These are phyloP conservation scores for Ennomos erosarius DNA, from an alignment of 2,888 invertebrate genomes.

Conservation along the genomic window DNA sequence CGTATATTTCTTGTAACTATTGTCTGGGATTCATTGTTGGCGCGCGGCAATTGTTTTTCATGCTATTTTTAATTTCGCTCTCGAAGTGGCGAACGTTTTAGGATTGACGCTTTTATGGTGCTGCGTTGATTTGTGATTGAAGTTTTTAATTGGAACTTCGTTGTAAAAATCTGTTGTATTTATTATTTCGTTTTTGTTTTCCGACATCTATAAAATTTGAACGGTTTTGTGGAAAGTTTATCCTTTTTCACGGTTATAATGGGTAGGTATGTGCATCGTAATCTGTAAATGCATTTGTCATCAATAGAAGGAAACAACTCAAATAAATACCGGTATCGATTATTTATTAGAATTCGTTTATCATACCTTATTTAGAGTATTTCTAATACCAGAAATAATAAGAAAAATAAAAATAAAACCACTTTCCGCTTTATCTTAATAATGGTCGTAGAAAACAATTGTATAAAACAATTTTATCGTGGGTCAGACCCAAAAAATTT, in stretches of 20 bases:
- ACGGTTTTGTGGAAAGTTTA: too few relatives aligned
- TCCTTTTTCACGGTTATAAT: too few relatives aligned
- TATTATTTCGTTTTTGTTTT: not conserved
- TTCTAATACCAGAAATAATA: too few relatives aligned
- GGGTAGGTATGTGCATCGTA: too few relatives aligned
- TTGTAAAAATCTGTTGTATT: constrained; percentile 5
- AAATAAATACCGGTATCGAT: too few relatives aligned
- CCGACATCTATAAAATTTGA: too few relatives aligned
- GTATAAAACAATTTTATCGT: constrained; percentile 7
- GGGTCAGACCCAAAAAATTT: constrained; percentile 58
- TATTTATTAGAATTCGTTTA: too few relatives aligned
- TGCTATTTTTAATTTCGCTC: constrained; percentile 23
- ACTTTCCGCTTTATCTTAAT: not conserved
- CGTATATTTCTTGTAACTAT: constrained; percentile 58
- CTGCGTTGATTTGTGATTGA: constrained; percentile 30
- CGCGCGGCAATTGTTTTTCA: constrained; percentile 47
- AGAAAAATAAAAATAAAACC: not conserved
- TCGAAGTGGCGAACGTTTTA: constrained; percentile 31
- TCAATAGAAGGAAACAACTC: too few relatives aligned
- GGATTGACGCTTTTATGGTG: constrained; percentile 39
- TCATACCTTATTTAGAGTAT: too few relatives aligned
- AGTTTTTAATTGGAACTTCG: constrained; percentile 23
- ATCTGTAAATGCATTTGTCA: too few relatives aligned
- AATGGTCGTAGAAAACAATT: not conserved
- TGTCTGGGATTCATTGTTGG: constrained; percentile 50